Conservation (phyloP, 2,797 vertebrate species). For the Manis pentadactyla region DNA sequence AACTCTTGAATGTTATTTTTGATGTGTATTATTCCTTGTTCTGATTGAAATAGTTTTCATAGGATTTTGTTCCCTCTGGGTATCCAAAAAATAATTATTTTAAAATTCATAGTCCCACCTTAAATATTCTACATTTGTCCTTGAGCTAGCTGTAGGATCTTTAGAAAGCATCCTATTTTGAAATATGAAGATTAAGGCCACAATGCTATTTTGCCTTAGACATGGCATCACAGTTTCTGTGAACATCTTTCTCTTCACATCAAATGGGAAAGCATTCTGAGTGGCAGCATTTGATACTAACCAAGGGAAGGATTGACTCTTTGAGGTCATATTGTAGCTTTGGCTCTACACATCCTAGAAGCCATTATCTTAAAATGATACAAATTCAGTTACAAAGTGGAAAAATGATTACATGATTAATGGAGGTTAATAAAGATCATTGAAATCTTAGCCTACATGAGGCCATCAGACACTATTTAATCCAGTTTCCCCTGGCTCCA, state of each 20-base stretch:
- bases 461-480: conserved; percentile 67
- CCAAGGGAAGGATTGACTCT: neutral
- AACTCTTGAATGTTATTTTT: conserved; percentile 47
- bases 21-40: conserved; percentile 41
- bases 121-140: conserved; percentile 12
- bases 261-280: neutral
- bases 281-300: neutral
- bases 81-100: conserved; percentile 41
- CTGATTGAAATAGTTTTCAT: conserved; percentile 56
- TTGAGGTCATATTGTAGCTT: conserved; percentile 51
- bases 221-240: neutral
- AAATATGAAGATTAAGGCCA: neutral
- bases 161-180: neutral
- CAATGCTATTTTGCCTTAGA: neutral
- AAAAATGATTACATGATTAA: conserved; percentile 74
- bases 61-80: conserved; percentile 33
- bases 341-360: conserved; percentile 35
- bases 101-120: conserved; percentile 10
- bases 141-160: neutral
- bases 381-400: conserved; percentile 69
- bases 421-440: conserved; percentile 63
- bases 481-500: conserved; percentile 63
- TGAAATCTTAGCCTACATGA: conserved; percentile 58
- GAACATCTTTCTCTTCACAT: neutral
- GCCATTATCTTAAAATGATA: conserved; percentile 73